A percentile compares a stretch with the other conserved stretches of the same genome.
phyloP scores from a whole-genome alignment of 2,888 invertebrate genomes.

The Steinernema hermaphroditum region DNA sequence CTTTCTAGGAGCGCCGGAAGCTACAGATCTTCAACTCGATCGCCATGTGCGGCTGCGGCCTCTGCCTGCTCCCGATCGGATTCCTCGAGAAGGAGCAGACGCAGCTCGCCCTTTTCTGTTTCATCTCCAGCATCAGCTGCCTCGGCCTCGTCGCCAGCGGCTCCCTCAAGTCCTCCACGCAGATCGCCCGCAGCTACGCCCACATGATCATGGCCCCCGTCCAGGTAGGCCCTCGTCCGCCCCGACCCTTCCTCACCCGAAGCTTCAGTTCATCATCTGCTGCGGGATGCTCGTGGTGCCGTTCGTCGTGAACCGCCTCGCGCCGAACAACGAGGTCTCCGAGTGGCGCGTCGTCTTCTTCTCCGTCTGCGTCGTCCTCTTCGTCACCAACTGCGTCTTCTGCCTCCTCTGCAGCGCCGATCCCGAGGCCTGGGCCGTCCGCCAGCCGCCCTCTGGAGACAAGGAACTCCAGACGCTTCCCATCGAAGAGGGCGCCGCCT shows the following conservation, averaged over 20 bases:
- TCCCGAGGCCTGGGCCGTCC: constrained; percentile 42
- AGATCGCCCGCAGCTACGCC: constrained; percentile 48
- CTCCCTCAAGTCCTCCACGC: constrained; percentile 48
- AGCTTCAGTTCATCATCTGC: constrained; percentile 46
- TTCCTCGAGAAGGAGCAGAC: constrained; percentile 39
- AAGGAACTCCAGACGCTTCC: neutral
- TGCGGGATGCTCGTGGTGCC: constrained; percentile 48
- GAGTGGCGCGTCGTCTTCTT: constrained; percentile 48
- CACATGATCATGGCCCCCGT: constrained; percentile 53
- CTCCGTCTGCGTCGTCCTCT: constrained; percentile 38
- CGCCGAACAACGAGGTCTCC: constrained; percentile 46
- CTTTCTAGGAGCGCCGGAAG: constrained; percentile 42
- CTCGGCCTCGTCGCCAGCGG: constrained; percentile 50
- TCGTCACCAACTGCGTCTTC: constrained; percentile 45
- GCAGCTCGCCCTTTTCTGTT: constrained; percentile 41
- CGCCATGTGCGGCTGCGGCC: constrained; percentile 50
- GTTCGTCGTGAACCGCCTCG: constrained; percentile 43
- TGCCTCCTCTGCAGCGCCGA: constrained; percentile 47
- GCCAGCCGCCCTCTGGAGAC: neutral
- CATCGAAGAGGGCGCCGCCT: neutral
- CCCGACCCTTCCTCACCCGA: neutral
- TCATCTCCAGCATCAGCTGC: constrained; percentile 44
- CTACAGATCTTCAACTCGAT: constrained; percentile 50
- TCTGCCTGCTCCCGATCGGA: constrained; percentile 50
- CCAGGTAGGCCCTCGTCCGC: constrained; percentile 38